Evolutionary conservation across 2,113 vertebrate species (phyloP), one percentile per base, ranked within the genome.

Genomic region (Mormyrus lacerda): DNA sequence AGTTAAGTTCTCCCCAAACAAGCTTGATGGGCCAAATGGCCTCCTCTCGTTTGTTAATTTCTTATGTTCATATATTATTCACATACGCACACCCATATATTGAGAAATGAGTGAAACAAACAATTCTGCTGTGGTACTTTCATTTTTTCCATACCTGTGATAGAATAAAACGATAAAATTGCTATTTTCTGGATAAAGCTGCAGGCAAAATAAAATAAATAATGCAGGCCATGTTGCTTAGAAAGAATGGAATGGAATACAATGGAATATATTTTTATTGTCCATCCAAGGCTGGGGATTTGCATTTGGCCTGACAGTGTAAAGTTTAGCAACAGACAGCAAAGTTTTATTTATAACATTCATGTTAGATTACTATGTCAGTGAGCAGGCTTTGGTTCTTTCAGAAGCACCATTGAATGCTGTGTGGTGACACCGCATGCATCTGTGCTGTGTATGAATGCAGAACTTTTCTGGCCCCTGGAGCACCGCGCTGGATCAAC

Each of bases 401-500:
- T 27, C n/a, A 11, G 61, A 27, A 27, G 61, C n/a, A 11, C n/a
- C 0, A 9, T 11, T 27, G 9, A 13, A 27, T 69, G 61, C 15
- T n/a, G 21, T 45, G 42, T 84, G 21, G 21, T 42, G 82, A 44
- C 82, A n/a, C 42, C 82, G 44, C 44, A 10, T 65, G 53, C 24
- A 39, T 88, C 35, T 85, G 10, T 73, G 13, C 79, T 50, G 8
- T 87, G 48, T 85, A n/a, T 6, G 4, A 85, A 11, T 69, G n/a
- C 91, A 99, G 98, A 92, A 97, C 98, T 0, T 99, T 99, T 94
- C 95, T 99, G 95, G 98, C 98, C 4, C 98, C 98, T 0, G 98
- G 98, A 1, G 98, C 98, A 0, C 96, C 98, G 8, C 97, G 98
- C 0, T 99, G 98, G 98, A 99, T 99, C 91, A 99, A 99, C 95